These are phyloP conservation scores for Phaethon lepturus DNA, from an alignment of 2,113 vertebrate genomes.

Conservation along the genomic window DNA sequence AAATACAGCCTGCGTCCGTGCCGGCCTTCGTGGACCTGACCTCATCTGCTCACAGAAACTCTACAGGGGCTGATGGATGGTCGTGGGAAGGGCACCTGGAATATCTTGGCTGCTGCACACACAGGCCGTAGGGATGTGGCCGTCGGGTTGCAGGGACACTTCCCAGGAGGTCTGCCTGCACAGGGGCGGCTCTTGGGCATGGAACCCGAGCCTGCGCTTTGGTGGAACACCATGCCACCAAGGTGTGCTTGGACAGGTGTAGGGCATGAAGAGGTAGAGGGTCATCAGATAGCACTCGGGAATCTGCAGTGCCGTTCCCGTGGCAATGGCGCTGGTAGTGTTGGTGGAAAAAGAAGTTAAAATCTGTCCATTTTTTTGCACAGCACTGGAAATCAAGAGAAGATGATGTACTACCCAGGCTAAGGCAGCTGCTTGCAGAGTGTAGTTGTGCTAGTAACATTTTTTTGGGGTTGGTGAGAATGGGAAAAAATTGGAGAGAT, in stretches of 20 bases:
- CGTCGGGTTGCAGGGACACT: fast-evolving
- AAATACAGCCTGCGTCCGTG: not conserved
- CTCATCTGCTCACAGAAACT: not conserved
- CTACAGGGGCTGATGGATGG: not conserved
- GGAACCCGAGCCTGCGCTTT: not conserved
- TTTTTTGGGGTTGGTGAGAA: not conserved
- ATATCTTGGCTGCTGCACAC: not conserved
- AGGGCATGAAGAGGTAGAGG: not conserved
- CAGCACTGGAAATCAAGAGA: not conserved
- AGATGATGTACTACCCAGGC: not conserved
- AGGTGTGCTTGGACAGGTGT: not conserved
- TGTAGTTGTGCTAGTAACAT: not conserved
- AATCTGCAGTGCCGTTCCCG: not conserved
- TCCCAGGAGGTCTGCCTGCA: not conserved
- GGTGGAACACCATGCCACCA: fast-evolving
- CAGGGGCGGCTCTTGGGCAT: not conserved
- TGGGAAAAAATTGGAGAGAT: not conserved
- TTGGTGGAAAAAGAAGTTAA: not conserved
- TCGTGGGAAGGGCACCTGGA: not conserved
- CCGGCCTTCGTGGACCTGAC: not conserved
- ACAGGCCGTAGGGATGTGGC: not conserved
- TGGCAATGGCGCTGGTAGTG: not conserved
- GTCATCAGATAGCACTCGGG: not conserved
- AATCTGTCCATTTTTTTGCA: not conserved
- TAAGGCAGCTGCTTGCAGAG: not conserved